These are phyloP conservation scores for Pseudorectes ferrugineus DNA, from an alignment of 2,113 vertebrate species.

Conservation along the genomic window DNA sequence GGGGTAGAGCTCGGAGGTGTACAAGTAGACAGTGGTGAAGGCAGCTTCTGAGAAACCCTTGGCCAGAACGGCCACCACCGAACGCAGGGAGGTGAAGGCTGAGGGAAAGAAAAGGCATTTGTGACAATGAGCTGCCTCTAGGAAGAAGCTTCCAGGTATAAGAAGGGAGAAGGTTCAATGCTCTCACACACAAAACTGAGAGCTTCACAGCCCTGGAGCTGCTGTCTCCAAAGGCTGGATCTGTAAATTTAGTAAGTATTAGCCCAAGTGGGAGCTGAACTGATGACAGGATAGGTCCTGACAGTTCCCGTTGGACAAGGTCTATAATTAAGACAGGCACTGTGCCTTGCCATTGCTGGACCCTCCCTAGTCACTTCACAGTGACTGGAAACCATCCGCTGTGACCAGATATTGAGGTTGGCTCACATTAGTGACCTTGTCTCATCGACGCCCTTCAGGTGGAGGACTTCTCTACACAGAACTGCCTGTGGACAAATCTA, in stretches of 20 bases:
- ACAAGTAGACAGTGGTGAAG: constrained; percentile 77
- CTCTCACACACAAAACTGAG: not conserved
- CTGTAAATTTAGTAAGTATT: not conserved
- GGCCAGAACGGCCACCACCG: constrained; percentile 72
- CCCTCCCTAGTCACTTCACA: not conserved
- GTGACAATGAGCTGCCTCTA: not conserved
- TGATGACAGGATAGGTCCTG: not conserved
- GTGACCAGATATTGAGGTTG: not conserved
- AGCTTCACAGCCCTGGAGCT: not conserved
- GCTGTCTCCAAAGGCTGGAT: not conserved
- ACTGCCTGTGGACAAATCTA: not conserved
- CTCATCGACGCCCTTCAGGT: not conserved
- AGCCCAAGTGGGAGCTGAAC: not conserved
- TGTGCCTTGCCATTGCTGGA: not conserved
- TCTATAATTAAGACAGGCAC: not conserved
- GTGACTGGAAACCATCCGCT: not conserved
- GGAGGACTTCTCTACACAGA: not conserved
- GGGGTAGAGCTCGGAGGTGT: constrained; percentile 84
- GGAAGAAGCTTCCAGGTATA: not conserved
- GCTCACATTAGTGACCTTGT: not conserved
- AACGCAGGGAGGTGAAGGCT: constrained; percentile 68
- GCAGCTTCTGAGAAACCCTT: constrained; percentile 81
- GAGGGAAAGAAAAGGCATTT: not conserved
- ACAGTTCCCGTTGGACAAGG: not conserved
- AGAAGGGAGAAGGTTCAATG: not conserved